phyloP scores from a whole-genome alignment of 2,888 invertebrate genomes.

The Torymus aiolomorphi region DNA sequence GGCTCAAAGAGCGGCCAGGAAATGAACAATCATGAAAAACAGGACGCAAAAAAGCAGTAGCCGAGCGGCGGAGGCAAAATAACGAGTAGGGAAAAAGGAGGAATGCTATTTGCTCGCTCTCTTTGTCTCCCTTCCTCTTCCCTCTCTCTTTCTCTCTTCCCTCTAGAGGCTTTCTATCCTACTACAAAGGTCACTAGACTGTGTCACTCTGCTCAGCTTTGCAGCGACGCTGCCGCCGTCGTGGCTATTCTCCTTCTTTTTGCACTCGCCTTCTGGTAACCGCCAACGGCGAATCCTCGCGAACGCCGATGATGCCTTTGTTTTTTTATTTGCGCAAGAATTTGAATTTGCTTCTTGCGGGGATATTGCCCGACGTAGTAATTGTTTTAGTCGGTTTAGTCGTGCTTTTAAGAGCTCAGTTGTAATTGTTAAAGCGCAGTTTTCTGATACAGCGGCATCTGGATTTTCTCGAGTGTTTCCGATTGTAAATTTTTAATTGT shows the following conservation, averaged over 20 bases:
- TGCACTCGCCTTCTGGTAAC: neutral
- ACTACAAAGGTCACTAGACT: conserved; percentile 35
- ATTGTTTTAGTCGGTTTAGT: too few relatives aligned
- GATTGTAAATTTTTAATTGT: too few relatives aligned
- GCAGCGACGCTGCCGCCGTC: neutral
- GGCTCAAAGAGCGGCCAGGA: conserved; percentile 40
- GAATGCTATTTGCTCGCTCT: conserved; percentile 14
- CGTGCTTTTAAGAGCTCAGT: too few relatives aligned
- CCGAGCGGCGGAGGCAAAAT: conserved; percentile 17
- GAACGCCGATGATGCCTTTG: too few relatives aligned
- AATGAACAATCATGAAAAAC: conserved; percentile 58
- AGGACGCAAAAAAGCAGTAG: conserved; percentile 37
- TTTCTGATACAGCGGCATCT: too few relatives aligned
- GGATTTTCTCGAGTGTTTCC: too few relatives aligned
- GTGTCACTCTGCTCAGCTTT: conserved; percentile 13
- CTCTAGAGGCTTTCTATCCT: conserved; percentile 12
- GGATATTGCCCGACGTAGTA: too few relatives aligned
- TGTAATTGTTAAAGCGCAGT: too few relatives aligned
- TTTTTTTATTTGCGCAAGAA: too few relatives aligned
- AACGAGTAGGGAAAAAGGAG: conserved; percentile 23
- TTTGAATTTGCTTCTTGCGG: too few relatives aligned
- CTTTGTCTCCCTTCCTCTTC: neutral
- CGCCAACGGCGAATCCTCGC: too few relatives aligned
- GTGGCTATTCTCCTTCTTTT: neutral
- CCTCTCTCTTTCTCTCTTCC: neutral